Base-by-base conservation (phyloP, 2,888 invertebrate genomes). In the Drosophila demipolita region DNA sequence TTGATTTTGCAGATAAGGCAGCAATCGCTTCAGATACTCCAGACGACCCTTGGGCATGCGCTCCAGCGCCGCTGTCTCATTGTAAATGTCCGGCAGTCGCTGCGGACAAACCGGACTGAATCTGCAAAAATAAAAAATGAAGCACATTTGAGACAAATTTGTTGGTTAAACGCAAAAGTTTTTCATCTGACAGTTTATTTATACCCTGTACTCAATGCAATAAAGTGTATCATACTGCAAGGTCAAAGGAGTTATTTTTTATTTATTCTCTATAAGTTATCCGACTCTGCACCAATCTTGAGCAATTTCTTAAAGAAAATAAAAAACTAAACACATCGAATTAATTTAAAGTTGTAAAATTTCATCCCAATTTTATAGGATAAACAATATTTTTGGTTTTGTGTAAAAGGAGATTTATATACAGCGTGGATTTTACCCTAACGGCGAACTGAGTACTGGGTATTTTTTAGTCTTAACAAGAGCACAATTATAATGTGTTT, bases 31-130 rank as follows among this genome's bases (percentile, higher is more conserved):
- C 89, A 99, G 94, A 92, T 98, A 97, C 92, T 98, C 97, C 90
- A 97, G 94, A 76, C 98, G 94, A 32, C 98, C 98, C 88, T 95
- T 96, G 11, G 99, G 98, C 96, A 98, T 98, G 91, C 96, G 95
- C 91, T 95, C 96, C 82, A 97, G 93, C 8, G 97, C 96, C 42
- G 96, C 96, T 53, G 97, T 97, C 92, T 97, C 96, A 92, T 98
- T 97, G 90, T 95, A 95, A 88, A 97, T 95, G 94, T 97, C 96
- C 73, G 98, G 98, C 84, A 98, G 94, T 80, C 96, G 95, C 94
- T 99, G 99, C 8, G 98, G 98, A 92, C 99, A 99, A 36, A 98
- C 98, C 15, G 98, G 97, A 81, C 97, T 96, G 91, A 98, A 97
- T 91, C 94, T 95, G 91, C 38, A 90, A 80, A 38, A 53, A 70